Evolutionary conservation across 2,113 vertebrate genomes (phyloP).

Genomic region (Myiagra hebetior): DNA sequence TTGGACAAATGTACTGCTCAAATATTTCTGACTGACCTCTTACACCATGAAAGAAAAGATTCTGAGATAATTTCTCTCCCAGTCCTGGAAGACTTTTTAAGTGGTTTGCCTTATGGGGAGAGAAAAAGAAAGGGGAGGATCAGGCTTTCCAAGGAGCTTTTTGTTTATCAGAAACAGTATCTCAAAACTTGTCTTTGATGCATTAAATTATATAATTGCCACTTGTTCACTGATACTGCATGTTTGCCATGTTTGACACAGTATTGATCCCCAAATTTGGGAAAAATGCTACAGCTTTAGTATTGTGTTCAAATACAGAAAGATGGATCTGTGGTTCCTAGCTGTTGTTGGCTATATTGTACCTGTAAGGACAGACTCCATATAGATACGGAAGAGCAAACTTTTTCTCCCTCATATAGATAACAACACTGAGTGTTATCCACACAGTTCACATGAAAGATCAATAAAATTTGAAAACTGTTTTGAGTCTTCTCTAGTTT

Average conservation of each 20-base stretch:
- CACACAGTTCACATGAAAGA: slow-evolving; percentile 3
- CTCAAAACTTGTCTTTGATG: slow-evolving; percentile 25
- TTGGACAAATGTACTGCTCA: background rate
- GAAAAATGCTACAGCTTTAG: slow-evolving; percentile 12
- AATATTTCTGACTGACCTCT: background rate
- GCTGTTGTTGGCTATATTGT: background rate
- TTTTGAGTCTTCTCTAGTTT: slow-evolving; percentile 53
- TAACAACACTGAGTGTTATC: background rate
- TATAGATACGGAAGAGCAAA: background rate
- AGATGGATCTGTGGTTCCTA: background rate
- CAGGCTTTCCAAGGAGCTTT: background rate
- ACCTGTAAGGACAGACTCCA: background rate
- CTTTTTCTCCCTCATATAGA: slow-evolving; percentile 8
- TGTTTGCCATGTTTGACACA: slow-evolving; percentile 1
- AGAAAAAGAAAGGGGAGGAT: background rate
- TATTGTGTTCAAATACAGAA: slow-evolving; percentile 4
- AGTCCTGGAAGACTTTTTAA: background rate
- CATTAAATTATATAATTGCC: background rate
- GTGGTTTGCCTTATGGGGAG: background rate
- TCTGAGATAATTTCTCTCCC: background rate
- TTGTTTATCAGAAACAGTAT: background rate
- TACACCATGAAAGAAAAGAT: slow-evolving; percentile 19
- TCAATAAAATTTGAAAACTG: slow-evolving; percentile 57
- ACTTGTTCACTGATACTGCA: background rate
- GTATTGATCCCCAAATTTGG: background rate